Evolutionary conservation across 1,140 invertebrate species (phyloP), one percentile per base, ranked within the genome.

Genomic region (Phortica variegata): DNA sequence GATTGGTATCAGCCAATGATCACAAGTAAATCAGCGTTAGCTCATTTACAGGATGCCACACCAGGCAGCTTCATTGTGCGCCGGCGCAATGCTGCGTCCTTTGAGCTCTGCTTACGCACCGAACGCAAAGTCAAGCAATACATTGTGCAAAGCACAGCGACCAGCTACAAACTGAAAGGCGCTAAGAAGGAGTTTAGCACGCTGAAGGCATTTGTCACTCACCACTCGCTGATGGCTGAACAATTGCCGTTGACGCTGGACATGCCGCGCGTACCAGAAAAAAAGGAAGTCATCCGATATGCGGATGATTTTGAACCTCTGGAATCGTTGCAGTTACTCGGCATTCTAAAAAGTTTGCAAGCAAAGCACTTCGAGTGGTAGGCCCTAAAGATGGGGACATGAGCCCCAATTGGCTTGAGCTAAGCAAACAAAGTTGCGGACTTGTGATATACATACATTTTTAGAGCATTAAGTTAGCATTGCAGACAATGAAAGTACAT

Each of bases 161-260:
- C 13, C 58, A 68, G 36, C 65, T 72, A 60, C 43, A 58, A 61
- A 38, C 39, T 72, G 13, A 73, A 96, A 91, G 94, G 94, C 26
- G 93, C 96, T 78, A 95, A 91, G 46, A 97, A 97, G 75, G 93
- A 96, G 81, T 97, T 96, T 79, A 83, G 84, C 20, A 92, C 90
- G 43, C 78, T 97, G 36, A 88, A 87, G 16, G 87, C 94, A 2
- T 81, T 97, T 49, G 93, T 97, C 65, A 91, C 90, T 15, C 93
- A 95, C 78, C 92, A 95, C 78, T 93, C 90, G 51, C 91, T 95
- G 45, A 95, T 95, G 92, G 89, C 88, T 21, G 93, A 95, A 80
- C 82, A 96, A 61, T 80, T 97, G 63, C 95, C 95, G 3, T 92
- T 92, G 77, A 89, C 93, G 4, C 80, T 97, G 47, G 88, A 88